Percentiles rank a stretch among this genome's conserved stretches.
Evolutionary conservation across 2,888 invertebrate species (phyloP).

Genomic region (Hoplodrina blanda): DNA sequence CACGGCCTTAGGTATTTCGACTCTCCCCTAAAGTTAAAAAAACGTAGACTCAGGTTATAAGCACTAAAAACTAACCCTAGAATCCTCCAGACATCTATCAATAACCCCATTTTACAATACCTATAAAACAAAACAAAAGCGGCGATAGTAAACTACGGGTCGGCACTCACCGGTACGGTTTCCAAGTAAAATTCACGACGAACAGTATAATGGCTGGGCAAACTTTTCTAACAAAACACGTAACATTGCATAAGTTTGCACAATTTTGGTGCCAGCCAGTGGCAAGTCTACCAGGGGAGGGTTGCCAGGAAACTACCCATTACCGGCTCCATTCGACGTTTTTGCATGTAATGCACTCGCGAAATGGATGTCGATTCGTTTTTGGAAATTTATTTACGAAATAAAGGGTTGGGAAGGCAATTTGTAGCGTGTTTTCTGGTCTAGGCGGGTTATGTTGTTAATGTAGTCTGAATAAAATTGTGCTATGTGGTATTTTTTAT

Average conservation of each 20-base stretch:
- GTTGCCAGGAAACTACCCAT: slow-evolving; percentile 52
- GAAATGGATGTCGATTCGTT: slow-evolving; percentile 26
- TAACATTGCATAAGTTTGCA: slow-evolving; percentile 77
- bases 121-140: slow-evolving; percentile 35
- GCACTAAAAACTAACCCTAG: slow-evolving; percentile 15
- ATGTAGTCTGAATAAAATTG: not conserved
- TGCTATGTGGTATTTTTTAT: too few species aligned
- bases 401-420: not conserved
- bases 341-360: slow-evolving; percentile 54
- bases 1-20: too few species aligned
- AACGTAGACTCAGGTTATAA: not conserved
- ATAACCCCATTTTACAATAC: slow-evolving; percentile 35
- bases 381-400: slow-evolving; percentile 28
- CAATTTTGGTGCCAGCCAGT: slow-evolving; percentile 70
- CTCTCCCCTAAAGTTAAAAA: too few species aligned
- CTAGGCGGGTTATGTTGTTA: not conserved
- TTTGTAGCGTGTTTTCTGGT: not conserved
- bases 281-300: slow-evolving; percentile 70
- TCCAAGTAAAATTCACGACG: slow-evolving; percentile 45
- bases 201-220: slow-evolving; percentile 64
- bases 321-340: slow-evolving; percentile 24
- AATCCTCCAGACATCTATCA: not conserved
- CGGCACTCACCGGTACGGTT: slow-evolving; percentile 54
- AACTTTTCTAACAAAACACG: slow-evolving; percentile 65
- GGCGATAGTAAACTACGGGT: slow-evolving; percentile 2